Percentiles rank a stretch among this genome's conserved stretches.
Evolutionary conservation across 2,888 invertebrate species (phyloP).

Genomic region (Chrysomela aeneicollis): DNA sequence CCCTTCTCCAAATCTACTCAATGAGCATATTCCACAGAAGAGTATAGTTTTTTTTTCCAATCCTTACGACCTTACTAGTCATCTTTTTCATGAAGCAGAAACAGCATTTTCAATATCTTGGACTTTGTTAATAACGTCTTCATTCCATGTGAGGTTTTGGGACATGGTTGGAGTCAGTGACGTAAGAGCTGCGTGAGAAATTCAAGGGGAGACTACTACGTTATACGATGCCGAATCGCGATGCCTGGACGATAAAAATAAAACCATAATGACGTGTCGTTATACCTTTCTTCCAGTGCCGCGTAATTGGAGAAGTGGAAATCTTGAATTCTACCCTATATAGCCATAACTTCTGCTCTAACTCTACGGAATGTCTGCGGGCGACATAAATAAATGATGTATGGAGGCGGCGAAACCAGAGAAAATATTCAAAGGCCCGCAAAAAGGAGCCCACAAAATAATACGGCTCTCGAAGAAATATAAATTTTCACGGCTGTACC

Average conservation of each 20-base stretch:
- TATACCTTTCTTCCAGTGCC: neutral
- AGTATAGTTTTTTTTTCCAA: too few relatives aligned
- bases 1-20: too few relatives aligned
- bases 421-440: slow-evolving; percentile 4
- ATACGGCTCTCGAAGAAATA: neutral
- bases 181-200: too few relatives aligned
- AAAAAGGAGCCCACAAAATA: slow-evolving; percentile 5
- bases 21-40: too few relatives aligned
- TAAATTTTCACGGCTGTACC: neutral
- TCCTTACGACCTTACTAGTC: too few relatives aligned
- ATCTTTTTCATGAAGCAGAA: too few relatives aligned
- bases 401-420: neutral
- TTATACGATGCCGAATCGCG: too few relatives aligned
- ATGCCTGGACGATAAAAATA: neutral
- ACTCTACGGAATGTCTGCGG: slow-evolving; percentile 1
- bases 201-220: too few relatives aligned
- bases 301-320: neutral
- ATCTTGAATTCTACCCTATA: slow-evolving; percentile 1
- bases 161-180: too few relatives aligned
- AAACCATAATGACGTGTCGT: neutral
- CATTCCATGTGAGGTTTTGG: too few relatives aligned
- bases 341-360: slow-evolving; percentile 4
- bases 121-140: too few relatives aligned
- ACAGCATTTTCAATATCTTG: too few relatives aligned
- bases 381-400: slow-evolving; percentile 7